phyloP scores from a whole-genome alignment of 1,140 invertebrate genomes.

The Trachymyrmex cornetzi region DNA sequence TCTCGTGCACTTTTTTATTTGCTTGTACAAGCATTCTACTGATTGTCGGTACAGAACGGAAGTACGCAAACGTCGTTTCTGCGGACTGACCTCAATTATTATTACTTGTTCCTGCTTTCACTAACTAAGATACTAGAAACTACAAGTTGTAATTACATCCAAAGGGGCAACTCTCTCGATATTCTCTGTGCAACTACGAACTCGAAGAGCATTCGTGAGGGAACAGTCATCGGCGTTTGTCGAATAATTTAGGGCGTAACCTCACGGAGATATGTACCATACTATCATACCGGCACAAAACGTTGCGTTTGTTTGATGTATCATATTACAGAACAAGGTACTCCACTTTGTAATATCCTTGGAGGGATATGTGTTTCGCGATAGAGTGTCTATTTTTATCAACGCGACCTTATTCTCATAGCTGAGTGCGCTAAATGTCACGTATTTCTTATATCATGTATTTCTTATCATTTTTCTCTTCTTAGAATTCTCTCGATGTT shows the following conservation, averaged over 20 bases:
- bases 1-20: neutral
- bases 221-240: conserved; percentile 33
- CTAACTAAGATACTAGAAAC: conserved; percentile 69
- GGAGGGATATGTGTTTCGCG: neutral
- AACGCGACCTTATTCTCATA: conserved; percentile 22
- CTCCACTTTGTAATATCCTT: conserved; percentile 40
- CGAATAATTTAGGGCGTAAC: conserved; percentile 46
- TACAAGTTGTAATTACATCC: conserved; percentile 73
- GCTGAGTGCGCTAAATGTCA: conserved; percentile 3
- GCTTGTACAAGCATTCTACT: neutral
- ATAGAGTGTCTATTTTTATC: conserved; percentile 32
- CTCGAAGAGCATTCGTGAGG: conserved; percentile 9
- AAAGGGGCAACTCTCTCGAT: conserved; percentile 64
- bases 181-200: conserved; percentile 33
- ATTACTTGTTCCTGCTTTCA: neutral
- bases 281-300: conserved; percentile 2
- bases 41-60: neutral
- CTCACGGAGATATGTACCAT: conserved; percentile 29
- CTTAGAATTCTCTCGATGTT: neutral
- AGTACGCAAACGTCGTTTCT: conserved; percentile 45
- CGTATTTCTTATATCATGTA: neutral
- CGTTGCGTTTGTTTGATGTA: conserved; percentile 56
- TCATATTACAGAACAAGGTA: conserved; percentile 47
- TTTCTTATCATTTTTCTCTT: neutral
- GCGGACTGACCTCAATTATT: conserved; percentile 27